A percentile compares a stretch with the other conserved stretches of the same genome.
Evolutionary conservation across 2,113 vertebrate species (phyloP).

Genomic region (Osmerus mordax): DNA sequence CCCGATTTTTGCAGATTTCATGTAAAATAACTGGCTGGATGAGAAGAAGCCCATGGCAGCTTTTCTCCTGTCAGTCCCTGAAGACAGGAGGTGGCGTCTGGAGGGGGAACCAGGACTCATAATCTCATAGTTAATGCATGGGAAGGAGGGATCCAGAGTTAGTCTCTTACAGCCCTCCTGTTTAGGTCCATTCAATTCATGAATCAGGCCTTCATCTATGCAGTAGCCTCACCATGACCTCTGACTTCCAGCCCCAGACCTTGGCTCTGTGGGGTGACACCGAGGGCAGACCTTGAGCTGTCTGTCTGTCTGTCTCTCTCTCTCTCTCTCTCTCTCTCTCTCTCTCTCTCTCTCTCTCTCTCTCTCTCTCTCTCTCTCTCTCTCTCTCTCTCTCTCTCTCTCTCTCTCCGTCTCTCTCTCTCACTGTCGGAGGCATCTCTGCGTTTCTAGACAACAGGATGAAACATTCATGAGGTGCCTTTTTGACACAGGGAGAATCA

Average conservation of each 20-base stretch:
- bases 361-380: no score
- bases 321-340: no score
- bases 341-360: no score
- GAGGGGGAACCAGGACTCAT: conserved; percentile 21
- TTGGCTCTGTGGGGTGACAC: conserved; percentile 16
- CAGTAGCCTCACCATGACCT: conserved; percentile 38
- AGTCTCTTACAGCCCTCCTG: conserved; percentile 35
- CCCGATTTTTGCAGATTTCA: no score
- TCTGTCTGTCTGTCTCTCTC: not conserved
- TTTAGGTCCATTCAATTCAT: conserved; percentile 63
- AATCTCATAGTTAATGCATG: conserved; percentile 71
- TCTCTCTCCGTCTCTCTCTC: not conserved
- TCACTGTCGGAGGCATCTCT: conserved; percentile 7
- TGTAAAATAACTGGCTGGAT: not conserved
- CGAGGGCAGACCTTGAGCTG: not conserved
- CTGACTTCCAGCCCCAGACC: conserved; percentile 17
- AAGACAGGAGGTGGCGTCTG: conserved; percentile 28
- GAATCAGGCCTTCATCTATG: conserved; percentile 47
- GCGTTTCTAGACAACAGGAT: conserved; percentile 46
- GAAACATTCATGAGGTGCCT: conserved; percentile 51
- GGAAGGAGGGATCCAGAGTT: conserved; percentile 47
- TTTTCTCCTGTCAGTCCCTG: conserved; percentile 31
- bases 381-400: no score
- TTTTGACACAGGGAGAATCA: conserved; percentile 31
- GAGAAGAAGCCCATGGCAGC: conserved; percentile 41